phyloP scores from a whole-genome alignment of 2,797 vertebrate genomes.

The Artibeus lituratus region DNA sequence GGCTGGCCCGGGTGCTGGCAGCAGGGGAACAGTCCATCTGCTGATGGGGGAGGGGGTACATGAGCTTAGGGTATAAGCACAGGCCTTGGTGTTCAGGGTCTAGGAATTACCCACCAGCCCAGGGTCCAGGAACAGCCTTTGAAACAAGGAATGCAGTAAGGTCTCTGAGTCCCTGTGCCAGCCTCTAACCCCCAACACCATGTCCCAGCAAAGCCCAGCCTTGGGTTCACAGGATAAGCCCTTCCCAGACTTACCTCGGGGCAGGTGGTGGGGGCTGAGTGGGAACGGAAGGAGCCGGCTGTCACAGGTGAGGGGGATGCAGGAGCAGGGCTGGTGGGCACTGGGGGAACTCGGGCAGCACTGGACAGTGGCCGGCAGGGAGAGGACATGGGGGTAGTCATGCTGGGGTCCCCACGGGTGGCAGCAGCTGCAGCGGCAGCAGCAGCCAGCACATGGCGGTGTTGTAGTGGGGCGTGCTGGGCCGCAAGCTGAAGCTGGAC shows the following conservation, averaged over 20 bases:
- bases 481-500: slow-evolving; percentile 95
- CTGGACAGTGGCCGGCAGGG: slow-evolving; percentile 77
- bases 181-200: not conserved
- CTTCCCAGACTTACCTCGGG: slow-evolving; percentile 86
- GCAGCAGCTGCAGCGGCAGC: slow-evolving; percentile 79
- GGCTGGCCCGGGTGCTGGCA: slow-evolving; percentile 61
- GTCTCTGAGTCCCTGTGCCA: fast-evolving
- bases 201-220: fast-evolving
- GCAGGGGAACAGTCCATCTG: slow-evolving; percentile 89
- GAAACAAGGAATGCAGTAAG: fast-evolving
- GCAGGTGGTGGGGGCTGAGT: slow-evolving; percentile 88
- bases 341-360: slow-evolving; percentile 77
- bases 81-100: not conserved
- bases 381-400: slow-evolving; percentile 76
- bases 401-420: slow-evolving; percentile 84
- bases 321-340: slow-evolving; percentile 82
- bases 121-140: too few relatives aligned
- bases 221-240: fast-evolving
- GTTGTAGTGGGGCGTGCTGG: slow-evolving; percentile 93
- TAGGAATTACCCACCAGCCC: not conserved
- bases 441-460: slow-evolving; percentile 80
- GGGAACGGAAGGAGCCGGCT: slow-evolving; percentile 88
- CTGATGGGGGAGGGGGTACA: fast-evolving
- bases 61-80: not conserved
- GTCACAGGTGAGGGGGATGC: slow-evolving; percentile 86